A percentile compares a stretch with the other conserved stretches of the same genome.
These are phyloP conservation scores for Poeciliopsis gracilis DNA, from an alignment of 2,797 vertebrate species.

Conservation along the genomic window DNA sequence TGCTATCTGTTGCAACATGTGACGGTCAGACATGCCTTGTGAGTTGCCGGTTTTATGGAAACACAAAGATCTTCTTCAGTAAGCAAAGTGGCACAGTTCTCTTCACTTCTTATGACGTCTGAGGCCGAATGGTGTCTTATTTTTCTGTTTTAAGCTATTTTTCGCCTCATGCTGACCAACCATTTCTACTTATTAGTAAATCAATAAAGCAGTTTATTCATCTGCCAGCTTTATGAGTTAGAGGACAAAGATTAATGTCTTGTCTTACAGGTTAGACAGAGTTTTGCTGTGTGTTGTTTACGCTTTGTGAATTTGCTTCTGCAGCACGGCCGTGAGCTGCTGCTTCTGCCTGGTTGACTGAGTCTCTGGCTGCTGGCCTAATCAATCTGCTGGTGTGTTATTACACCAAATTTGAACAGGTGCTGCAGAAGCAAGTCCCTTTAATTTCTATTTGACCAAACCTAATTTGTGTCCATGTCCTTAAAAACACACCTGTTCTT, in stretches of 20 bases:
- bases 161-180: slow-evolving; percentile 9
- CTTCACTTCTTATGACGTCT: background rate
- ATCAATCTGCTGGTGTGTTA: slow-evolving; percentile 29
- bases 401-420: slow-evolving; percentile 14
- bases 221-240: slow-evolving; percentile 59
- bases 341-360: slow-evolving; percentile 29
- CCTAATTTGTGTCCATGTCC: background rate
- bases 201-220: slow-evolving; percentile 57
- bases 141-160: slow-evolving; percentile 4
- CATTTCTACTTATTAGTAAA: slow-evolving; percentile 38
- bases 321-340: slow-evolving; percentile 34
- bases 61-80: slow-evolving; percentile 25
- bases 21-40: slow-evolving; percentile 48
- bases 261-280: slow-evolving; percentile 30
- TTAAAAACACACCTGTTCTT: background rate
- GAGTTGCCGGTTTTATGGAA: slow-evolving; percentile 49
- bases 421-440: slow-evolving; percentile 7
- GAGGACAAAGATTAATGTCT: slow-evolving; percentile 65
- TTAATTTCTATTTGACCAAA: background rate
- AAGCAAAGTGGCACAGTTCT: background rate
- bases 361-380: slow-evolving; percentile 29
- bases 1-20: slow-evolving; percentile 47
- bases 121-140: background rate
- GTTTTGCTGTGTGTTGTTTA: slow-evolving; percentile 32
- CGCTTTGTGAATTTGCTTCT: slow-evolving; percentile 41